Conservation (phyloP, 2,888 invertebrate species). For the Mesochorus sp. region DNA sequence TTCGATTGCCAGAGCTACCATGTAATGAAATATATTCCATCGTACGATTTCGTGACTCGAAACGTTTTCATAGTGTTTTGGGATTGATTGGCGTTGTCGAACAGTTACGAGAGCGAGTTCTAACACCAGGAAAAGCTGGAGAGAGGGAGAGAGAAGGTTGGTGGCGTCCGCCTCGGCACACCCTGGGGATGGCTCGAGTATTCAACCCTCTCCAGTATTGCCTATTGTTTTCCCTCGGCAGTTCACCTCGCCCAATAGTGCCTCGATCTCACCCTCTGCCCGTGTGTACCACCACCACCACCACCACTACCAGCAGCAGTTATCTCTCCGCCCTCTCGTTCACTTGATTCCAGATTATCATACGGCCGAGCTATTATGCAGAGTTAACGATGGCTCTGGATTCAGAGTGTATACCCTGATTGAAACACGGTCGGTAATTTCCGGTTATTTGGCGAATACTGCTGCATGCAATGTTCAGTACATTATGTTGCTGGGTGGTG, state of each 20-base stretch:
- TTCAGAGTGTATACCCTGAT: slow-evolving; percentile 69
- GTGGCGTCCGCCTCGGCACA: slow-evolving; percentile 9
- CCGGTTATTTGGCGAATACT: slow-evolving; percentile 73
- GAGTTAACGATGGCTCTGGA: slow-evolving; percentile 71
- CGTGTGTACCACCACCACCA: too few species aligned
- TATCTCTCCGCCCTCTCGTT: slow-evolving; percentile 31
- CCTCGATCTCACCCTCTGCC: slow-evolving; percentile 34
- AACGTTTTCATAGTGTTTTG: slow-evolving; percentile 42
- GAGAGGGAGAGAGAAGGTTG: slow-evolving; percentile 1
- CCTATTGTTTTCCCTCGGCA: slow-evolving; percentile 10
- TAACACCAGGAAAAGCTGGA: too few species aligned
- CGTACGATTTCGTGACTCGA: slow-evolving; percentile 43
- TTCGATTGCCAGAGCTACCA: slow-evolving; percentile 5
- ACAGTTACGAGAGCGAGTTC: slow-evolving; percentile 26
- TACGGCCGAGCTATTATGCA: slow-evolving; percentile 70
- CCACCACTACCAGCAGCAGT: neutral
- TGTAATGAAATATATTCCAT: slow-evolving; percentile 34
- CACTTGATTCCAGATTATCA: slow-evolving; percentile 70
- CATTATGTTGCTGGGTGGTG: slow-evolving; percentile 65
- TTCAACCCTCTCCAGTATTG: slow-evolving; percentile 20
- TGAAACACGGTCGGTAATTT: slow-evolving; percentile 76
- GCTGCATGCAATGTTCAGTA: slow-evolving; percentile 65
- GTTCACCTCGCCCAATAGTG: slow-evolving; percentile 28
- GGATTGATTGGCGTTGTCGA: slow-evolving; percentile 47
- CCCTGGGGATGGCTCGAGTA: slow-evolving; percentile 22